Conservation (phyloP, 2,888 invertebrate species). For the Arctia plantaginis region DNA sequence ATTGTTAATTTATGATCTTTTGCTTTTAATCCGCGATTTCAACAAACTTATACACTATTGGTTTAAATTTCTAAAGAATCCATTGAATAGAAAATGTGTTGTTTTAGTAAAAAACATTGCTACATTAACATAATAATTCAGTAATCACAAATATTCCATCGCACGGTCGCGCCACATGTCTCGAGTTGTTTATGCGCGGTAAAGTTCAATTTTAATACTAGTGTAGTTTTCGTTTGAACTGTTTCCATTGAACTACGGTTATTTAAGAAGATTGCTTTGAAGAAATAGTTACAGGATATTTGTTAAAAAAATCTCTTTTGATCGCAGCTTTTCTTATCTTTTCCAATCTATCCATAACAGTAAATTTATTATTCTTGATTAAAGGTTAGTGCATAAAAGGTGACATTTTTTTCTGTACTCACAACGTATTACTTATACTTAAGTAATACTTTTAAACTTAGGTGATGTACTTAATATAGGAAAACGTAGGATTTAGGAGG, state of each 20-base stretch:
- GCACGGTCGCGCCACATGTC: constrained; percentile 18
- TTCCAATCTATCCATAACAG: no score
- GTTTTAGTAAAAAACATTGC: background rate
- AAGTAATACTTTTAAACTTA: no score
- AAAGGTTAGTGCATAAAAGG: no score
- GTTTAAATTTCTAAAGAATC: background rate
- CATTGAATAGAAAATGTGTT: background rate
- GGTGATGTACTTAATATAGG: no score
- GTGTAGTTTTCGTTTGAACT: constrained; percentile 28
- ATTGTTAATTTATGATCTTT: background rate
- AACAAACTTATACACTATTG: background rate
- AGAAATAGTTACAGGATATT: no score
- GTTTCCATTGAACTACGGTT: constrained; percentile 31
- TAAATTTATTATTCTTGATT: no score
- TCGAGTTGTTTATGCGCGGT: constrained; percentile 45
- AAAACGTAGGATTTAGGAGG: no score
- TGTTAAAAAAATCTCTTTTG: no score
- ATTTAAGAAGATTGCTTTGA: background rate
- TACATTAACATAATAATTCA: constrained; percentile 18
- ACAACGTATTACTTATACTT: no score
- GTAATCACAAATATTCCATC: constrained; percentile 17
- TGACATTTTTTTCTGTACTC: no score
- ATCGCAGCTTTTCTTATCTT: no score
- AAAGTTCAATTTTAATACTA: constrained; percentile 54
- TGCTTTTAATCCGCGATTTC: background rate